Conservation (phyloP, 2,113 vertebrate species). For the Copsychus sechellarum region DNA sequence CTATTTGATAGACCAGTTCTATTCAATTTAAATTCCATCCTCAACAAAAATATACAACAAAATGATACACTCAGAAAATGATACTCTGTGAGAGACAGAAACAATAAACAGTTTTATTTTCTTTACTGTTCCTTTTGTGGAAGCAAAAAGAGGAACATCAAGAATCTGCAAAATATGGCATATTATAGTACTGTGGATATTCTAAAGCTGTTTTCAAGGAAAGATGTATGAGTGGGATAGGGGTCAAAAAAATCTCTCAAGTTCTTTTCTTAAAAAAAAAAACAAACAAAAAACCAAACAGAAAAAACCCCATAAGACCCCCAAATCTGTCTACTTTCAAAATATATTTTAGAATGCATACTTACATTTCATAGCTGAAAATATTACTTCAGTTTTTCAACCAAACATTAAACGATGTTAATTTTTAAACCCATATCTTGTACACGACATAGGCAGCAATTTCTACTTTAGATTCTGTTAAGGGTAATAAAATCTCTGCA, state of each 20-base stretch:
- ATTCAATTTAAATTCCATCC: constrained; percentile 25
- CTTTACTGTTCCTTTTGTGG: background rate
- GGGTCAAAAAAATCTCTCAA: background rate
- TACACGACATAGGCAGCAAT: background rate
- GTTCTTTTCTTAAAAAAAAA: background rate
- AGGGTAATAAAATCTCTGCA: background rate
- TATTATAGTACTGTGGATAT: background rate
- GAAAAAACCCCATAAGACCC: too few relatives aligned
- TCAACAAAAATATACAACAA: background rate
- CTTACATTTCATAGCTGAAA: background rate
- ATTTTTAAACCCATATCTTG: background rate
- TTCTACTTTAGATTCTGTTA: background rate
- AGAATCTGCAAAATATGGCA: background rate
- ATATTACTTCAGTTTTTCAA: background rate
- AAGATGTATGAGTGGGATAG: background rate
- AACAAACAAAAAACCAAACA: background rate
- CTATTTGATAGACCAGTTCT: background rate
- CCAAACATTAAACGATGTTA: background rate
- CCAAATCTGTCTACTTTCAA: background rate
- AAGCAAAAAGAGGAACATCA: background rate
- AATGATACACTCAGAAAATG: background rate
- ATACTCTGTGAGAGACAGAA: background rate
- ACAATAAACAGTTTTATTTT: background rate
- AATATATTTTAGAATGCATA: background rate
- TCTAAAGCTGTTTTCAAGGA: background rate